Base-by-base conservation (phyloP, 2,113 vertebrate species). In the Butorides virescens region DNA sequence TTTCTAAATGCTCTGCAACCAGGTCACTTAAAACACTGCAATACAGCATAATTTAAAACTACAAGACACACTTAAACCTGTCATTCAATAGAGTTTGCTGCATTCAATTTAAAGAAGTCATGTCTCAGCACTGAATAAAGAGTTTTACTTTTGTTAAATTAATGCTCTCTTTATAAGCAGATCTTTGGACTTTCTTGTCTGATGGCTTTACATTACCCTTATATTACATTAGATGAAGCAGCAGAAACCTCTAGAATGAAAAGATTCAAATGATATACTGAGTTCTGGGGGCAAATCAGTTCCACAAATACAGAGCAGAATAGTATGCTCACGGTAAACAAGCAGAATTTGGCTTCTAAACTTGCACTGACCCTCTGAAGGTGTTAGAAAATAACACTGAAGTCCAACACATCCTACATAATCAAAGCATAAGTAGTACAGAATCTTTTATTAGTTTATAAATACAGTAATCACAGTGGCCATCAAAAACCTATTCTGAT, bases 111-210 rank as follows among this genome's bases (percentile, higher is more conserved):
- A 42, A 84, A 79, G 42, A 80, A 80, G 32, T 61, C 13, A 1
- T n/a, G 21, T 82, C 52, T 90, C 63, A 63, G n/a, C 37, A 82
- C 49, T 55, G 58, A 94, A 82, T 81, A 11, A 50, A 26, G 66
- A 85, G n/a, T n/a, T 90, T 79, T 85, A 53, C 52, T 96, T 93
- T 36, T 62, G 86, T 76, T 87, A 71, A 77, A 80, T 95, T 34
- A 94, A 56, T 72, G 72, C 39, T 42, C 39, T 80, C 61, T 92
- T 68, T 68, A 61, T 65, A 91, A 82, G 13, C 30, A 86, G 32
- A 88, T 52, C 37, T 95, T 68, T 68, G 37, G 49, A 75, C 39
- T 23, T 73, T 47, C 37, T 55, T 58, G 21, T 61, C 80, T 62
- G 59, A 77, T 8, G 32, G 25, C 44, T 91, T 95, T 71, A 82